Conservation (phyloP, 2,888 invertebrate genomes). For the Boloria selene region DNA sequence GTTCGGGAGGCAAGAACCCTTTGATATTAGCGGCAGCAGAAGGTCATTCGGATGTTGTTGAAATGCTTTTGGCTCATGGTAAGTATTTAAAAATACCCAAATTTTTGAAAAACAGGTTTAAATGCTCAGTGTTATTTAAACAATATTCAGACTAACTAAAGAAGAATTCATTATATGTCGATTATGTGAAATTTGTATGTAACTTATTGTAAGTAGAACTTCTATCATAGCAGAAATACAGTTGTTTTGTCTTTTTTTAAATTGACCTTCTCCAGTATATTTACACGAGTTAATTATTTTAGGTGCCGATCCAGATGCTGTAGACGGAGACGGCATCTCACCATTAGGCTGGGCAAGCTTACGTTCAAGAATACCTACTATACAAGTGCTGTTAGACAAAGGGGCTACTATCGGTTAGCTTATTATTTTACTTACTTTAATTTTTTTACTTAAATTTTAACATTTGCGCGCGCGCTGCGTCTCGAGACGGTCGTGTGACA, state of each 20-base stretch:
- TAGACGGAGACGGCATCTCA: constrained; percentile 94
- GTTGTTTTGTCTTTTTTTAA: background rate
- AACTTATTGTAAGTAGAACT: too few relatives aligned
- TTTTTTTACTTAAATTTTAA: too few relatives aligned
- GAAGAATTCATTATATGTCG: background rate
- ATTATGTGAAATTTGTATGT: too few relatives aligned
- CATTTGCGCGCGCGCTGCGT: too few relatives aligned
- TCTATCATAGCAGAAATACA: background rate
- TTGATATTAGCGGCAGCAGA: constrained; percentile 95
- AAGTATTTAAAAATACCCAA: constrained; percentile 44
- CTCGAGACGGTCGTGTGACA: too few relatives aligned
- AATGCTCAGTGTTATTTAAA: background rate
- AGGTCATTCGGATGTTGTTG: constrained; percentile 94
- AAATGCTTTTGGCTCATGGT: constrained; percentile 93
- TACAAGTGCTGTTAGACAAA: constrained; percentile 86
- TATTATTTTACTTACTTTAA: background rate
- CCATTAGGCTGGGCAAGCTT: constrained; percentile 96
- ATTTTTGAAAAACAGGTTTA: background rate
- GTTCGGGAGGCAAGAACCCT: constrained; percentile 90
- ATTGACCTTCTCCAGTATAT: background rate
- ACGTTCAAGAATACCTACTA: constrained; percentile 87
- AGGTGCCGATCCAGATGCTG: constrained; percentile 89
- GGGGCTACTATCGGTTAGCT: constrained; percentile 87
- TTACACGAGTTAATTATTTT: constrained; percentile 22
- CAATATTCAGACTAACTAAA: background rate